Percentiles rank a stretch among this genome's conserved stretches.
Conservation (phyloP, 2,113 vertebrate genomes). For the Pseudopodoces humilis region DNA sequence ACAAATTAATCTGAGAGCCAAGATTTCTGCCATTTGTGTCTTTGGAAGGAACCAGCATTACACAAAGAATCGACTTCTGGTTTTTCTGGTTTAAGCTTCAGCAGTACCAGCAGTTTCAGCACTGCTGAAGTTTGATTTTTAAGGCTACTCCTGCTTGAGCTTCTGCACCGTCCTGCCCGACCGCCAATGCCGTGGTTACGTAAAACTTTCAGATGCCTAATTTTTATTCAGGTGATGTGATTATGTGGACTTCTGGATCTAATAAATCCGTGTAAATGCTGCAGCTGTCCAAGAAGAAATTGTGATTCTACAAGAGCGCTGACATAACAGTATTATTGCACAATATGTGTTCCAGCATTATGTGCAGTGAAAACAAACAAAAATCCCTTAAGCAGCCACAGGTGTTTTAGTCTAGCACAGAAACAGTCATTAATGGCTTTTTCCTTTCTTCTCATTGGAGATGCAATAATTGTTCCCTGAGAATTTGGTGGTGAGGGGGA, state of each 20-base stretch:
- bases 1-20: background rate
- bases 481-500: background rate
- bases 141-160: background rate
- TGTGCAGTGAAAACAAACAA: background rate
- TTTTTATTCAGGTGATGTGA: background rate
- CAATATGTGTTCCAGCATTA: background rate
- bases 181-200: background rate
- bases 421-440: background rate
- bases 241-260: background rate
- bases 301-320: background rate
- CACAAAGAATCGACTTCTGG: background rate
- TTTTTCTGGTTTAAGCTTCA: background rate
- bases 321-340: background rate
- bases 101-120: background rate
- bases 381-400: background rate
- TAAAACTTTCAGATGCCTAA: background rate
- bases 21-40: background rate
- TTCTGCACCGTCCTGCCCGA: background rate
- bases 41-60: background rate
- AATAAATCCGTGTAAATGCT: background rate
- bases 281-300: background rate
- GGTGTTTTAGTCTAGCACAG: background rate
- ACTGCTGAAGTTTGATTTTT: background rate
- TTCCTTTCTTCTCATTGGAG: background rate
- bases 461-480: background rate